Base-by-base conservation (phyloP, 2,888 invertebrate species). In the Chrysotoxum bicinctum region DNA sequence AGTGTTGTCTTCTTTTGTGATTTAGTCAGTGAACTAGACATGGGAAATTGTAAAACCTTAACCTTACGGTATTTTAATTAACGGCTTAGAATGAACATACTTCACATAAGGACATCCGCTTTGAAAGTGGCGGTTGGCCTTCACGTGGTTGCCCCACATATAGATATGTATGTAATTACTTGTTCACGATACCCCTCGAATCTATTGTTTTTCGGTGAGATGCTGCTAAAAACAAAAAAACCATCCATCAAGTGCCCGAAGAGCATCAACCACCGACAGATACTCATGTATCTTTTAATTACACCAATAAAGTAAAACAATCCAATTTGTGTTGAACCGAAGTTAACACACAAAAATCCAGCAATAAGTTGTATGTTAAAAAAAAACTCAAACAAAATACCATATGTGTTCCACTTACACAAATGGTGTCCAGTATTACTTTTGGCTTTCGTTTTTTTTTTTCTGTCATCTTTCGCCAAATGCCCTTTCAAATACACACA, bases 301-400 rank as follows among this genome's bases (percentile, higher is more conserved):
- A 85, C 85, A 77, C 69, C 76, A 85, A 81, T 85, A 85, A 85
- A 85, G 77, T 73, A 68, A 81, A 66, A 85, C 85, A 85, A 85
- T 85, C 85, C 85, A 85, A 85, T 85, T 85, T 81, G 76, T 72
- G 85, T 81, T 85, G 58, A 85, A 81, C 85, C 81, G 43, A 85
- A 81, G 81, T 85, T 85, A 85, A 81, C 81, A 78, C 73, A 85
- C 81, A 81, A 81, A 85, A 85, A 81, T 77, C 85, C 76, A 40
- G 69, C 80, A 68, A 81, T 66, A 66, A 66, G 50, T 48, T 73
- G 12, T 12, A 69, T 52, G n/a, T 10, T 5, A 0, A 32, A 21
- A 54, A 50, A 50, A 21, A 37, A 21, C 35, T 23, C 43, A 56
- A 40, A 40, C 37, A 26, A 52, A 54, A 66, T 60, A 40, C 70